Percentiles rank a stretch among this genome's conserved stretches.
Conservation (phyloP, 2,797 vertebrate species). For the Catostomus latipinnis region DNA sequence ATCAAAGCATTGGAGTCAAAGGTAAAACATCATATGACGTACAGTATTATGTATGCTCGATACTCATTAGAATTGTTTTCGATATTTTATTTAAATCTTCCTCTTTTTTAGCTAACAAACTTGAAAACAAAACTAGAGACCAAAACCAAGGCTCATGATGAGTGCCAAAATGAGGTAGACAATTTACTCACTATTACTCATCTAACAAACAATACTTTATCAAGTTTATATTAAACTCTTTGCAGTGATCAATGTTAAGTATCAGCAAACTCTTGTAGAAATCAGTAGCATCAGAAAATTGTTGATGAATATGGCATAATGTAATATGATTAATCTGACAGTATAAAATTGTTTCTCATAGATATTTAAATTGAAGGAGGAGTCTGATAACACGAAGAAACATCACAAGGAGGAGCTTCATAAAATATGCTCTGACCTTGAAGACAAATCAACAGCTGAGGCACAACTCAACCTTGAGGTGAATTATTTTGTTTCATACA, state of each 20-base stretch:
- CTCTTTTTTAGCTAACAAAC: conserved; percentile 78
- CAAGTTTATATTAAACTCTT: not conserved
- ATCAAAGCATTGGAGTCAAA: conserved; percentile 85
- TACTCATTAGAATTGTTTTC: too few species aligned
- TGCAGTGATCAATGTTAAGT: too few species aligned
- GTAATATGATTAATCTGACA: too few species aligned
- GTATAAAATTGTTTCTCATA: conserved; percentile 59
- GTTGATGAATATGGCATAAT: not conserved
- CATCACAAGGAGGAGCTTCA: conserved; percentile 75
- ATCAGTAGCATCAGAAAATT: too few species aligned
- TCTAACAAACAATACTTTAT: not conserved
- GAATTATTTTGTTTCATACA: conserved; percentile 11
- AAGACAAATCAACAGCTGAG: conserved; percentile 75
- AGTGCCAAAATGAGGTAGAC: conserved; percentile 85
- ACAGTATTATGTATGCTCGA: too few species aligned
- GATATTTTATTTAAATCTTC: not conserved
- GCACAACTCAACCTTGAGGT: conserved; percentile 85
- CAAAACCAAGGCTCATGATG: conserved; percentile 80
- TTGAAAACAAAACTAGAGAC: conserved; percentile 83
- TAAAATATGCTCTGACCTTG: conserved; percentile 78
- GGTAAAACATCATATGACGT: conserved; percentile 66
- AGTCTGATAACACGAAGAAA: conserved; percentile 73
- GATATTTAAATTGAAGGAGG: conserved; percentile 80
- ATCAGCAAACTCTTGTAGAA: too few species aligned
- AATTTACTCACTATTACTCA: not conserved